Percentiles rank a stretch among this genome's conserved stretches.
phyloP scores from a whole-genome alignment of 2,797 vertebrate species.

The Scolopax rusticola region DNA sequence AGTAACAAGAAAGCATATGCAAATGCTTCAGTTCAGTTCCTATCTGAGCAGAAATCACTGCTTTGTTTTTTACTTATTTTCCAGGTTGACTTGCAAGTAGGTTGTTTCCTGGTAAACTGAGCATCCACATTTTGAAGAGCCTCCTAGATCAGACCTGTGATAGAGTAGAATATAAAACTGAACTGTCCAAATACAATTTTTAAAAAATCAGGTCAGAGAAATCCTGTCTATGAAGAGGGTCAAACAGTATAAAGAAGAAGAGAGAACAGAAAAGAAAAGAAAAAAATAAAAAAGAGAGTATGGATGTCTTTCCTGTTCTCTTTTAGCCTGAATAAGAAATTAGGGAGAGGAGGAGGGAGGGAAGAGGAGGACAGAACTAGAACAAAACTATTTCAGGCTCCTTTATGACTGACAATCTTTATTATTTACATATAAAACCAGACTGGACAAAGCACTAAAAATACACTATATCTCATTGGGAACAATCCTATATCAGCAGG shows the following conservation, averaged over 20 bases:
- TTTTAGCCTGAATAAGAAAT: slow-evolving; percentile 57
- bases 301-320: slow-evolving; percentile 25
- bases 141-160: not conserved
- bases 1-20: not conserved
- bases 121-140: not conserved
- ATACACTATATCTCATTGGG: not conserved
- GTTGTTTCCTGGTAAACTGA: not conserved
- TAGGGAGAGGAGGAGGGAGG: not conserved
- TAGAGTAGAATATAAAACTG: not conserved
- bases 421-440: slow-evolving; percentile 65
- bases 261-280: not conserved
- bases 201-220: slow-evolving; percentile 51
- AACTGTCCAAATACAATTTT: slow-evolving; percentile 3
- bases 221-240: slow-evolving; percentile 6
- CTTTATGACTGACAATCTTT: slow-evolving; percentile 32
- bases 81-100: not conserved
- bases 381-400: slow-evolving; percentile 51
- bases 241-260: slow-evolving; percentile 15
- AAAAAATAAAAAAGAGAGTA: not conserved
- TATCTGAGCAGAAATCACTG: not conserved
- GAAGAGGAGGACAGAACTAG: slow-evolving; percentile 13
- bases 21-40: not conserved
- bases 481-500: slow-evolving; percentile 39
- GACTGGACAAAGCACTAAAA: slow-evolving; percentile 62
- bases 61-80: slow-evolving; percentile 3